A percentile compares a stretch with the other conserved stretches of the same genome.
Conservation (phyloP, 2,888 invertebrate genomes). For the Erynnis tages region DNA sequence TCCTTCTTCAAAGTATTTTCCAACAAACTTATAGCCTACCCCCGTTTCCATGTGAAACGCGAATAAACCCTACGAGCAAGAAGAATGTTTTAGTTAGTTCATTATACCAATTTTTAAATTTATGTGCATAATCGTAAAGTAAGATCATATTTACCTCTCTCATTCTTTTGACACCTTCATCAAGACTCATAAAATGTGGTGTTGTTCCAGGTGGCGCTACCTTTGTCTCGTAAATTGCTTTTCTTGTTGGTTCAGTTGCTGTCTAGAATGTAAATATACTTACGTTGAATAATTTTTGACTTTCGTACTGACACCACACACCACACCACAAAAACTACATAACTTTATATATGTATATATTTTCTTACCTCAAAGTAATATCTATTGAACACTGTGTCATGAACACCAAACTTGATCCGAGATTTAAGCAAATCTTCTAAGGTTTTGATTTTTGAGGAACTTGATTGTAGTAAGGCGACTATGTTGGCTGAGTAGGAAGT, state of each 20-base stretch:
- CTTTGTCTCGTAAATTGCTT: constrained; percentile 83
- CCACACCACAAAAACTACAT: too few relatives aligned
- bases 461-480: constrained; percentile 87
- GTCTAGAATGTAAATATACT: constrained; percentile 71
- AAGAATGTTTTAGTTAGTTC: background rate
- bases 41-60: constrained; percentile 86
- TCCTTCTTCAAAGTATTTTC: constrained; percentile 84
- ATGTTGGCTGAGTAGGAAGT: constrained; percentile 89
- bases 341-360: too few relatives aligned
- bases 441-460: constrained; percentile 84
- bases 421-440: constrained; percentile 84
- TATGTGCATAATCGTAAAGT: background rate
- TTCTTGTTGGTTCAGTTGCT: constrained; percentile 83
- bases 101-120: background rate
- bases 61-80: constrained; percentile 74
- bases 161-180: constrained; percentile 83
- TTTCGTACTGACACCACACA: too few relatives aligned
- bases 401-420: constrained; percentile 84
- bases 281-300: background rate
- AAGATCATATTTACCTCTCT: constrained; percentile 56
- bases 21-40: constrained; percentile 84
- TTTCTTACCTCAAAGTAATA: constrained; percentile 84
- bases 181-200: constrained; percentile 81
- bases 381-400: constrained; percentile 86
- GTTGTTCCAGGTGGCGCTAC: constrained; percentile 82